phyloP scores from a whole-genome alignment of 2,113 vertebrate genomes.

The Channa maculata region DNA sequence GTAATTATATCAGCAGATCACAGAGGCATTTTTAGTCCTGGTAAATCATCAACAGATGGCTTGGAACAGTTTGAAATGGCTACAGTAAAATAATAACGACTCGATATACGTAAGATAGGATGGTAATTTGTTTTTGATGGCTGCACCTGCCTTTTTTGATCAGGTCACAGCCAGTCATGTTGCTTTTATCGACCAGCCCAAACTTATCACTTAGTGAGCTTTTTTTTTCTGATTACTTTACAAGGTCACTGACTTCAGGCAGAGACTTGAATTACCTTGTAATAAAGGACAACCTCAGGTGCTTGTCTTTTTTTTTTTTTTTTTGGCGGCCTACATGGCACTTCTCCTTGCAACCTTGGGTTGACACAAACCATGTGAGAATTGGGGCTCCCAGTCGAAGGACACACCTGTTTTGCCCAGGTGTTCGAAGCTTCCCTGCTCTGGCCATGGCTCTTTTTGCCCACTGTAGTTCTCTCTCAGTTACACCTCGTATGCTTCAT shows the following conservation, averaged over 20 bases:
- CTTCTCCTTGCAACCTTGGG: constrained; percentile 21
- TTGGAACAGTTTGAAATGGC: constrained; percentile 11
- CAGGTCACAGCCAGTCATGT: neutral
- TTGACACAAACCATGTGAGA: constrained; percentile 31
- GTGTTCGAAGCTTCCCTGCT: constrained; percentile 27
- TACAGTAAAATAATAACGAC: constrained; percentile 16
- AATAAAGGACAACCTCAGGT: constrained; percentile 14
- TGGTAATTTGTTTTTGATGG: constrained; percentile 19
- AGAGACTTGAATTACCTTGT: constrained; percentile 12
- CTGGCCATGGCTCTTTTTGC: neutral
- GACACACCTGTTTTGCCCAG: constrained; percentile 52
- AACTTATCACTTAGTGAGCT: constrained; percentile 4
- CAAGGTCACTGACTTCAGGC: neutral
- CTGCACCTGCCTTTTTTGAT: neutral
- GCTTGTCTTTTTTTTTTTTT: constrained; percentile 8
- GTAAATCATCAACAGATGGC: constrained; percentile 19
- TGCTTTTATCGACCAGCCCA: neutral
- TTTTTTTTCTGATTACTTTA: neutral
- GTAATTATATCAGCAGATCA: constrained; percentile 31
- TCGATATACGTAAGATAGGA: neutral
- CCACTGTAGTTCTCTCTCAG: neutral
- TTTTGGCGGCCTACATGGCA: neutral
- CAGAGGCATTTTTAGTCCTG: neutral
- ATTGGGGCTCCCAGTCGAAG: constrained; percentile 14
- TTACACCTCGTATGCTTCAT: neutral